Evolutionary conservation across 2,797 vertebrate genomes (phyloP).

Genomic region (Orestias chungarensis): DNA sequence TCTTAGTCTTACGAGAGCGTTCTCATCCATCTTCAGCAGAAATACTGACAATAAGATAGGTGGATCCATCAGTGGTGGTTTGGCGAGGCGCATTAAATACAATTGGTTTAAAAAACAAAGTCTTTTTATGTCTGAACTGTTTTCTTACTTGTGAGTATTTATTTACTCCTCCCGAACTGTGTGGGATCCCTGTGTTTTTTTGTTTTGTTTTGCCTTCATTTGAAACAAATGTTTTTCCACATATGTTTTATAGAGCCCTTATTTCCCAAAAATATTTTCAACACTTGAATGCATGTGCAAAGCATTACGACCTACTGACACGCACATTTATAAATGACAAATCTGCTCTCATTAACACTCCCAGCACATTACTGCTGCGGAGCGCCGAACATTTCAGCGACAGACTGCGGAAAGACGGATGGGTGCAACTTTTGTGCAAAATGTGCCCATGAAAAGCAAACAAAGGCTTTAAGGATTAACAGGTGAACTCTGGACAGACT

Average conservation of each 20-base stretch:
- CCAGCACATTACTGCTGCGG: constrained; percentile 21
- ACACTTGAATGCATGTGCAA: constrained; percentile 59
- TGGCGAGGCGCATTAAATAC: constrained; percentile 27
- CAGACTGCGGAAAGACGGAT: constrained; percentile 17
- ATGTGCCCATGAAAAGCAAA: constrained; percentile 25
- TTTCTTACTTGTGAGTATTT: constrained; percentile 40
- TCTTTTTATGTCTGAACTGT: constrained; percentile 42
- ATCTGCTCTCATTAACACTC: constrained; percentile 10
- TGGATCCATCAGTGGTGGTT: constrained; percentile 13
- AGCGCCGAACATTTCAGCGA: constrained; percentile 34
- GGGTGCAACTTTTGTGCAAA: constrained; percentile 25
- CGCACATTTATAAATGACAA: constrained; percentile 45
- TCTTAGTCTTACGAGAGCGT: constrained; percentile 10
- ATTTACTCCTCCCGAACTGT: constrained; percentile 32
- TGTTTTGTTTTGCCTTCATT: constrained; percentile 42
- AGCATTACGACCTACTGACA: constrained; percentile 47
- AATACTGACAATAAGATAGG: constrained; percentile 28
- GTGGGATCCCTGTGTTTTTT: too few species aligned
- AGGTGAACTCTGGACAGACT: too few species aligned
- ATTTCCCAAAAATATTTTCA: constrained; percentile 47
- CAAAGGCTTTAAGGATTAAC: constrained; percentile 27
- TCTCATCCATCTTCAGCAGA: constrained; percentile 20
- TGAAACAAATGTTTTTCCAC: constrained; percentile 65
- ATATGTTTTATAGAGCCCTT: constrained; percentile 63
- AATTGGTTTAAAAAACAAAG: constrained; percentile 62